Base-by-base conservation (phyloP, 2,113 vertebrate species). In the Protomyctophum bolini region DNA sequence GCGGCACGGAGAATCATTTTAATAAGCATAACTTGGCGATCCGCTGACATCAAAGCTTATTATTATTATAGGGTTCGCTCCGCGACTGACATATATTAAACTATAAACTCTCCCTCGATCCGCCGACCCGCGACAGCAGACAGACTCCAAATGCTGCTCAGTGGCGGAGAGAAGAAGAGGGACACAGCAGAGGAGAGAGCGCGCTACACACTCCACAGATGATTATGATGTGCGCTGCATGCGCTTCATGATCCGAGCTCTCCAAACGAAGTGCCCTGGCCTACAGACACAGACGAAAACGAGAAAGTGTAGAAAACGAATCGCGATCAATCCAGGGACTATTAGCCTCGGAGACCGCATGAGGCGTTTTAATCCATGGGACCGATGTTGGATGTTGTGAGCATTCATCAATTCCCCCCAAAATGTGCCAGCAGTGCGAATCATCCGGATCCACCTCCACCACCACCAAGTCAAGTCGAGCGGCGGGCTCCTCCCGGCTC, bases 391-490 rank as follows among this genome's bases (percentile, higher is more conserved):
- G 56, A 10, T 54, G 58, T 77, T 54, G 58, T 77, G 66, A 71
- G 82, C 71, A 46, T 58, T 56, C 4, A 57, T 56, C 4, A 57
- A 47, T 54, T 45, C 41, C 45, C 21, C 81, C 77, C 75, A 91
- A 87, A 66, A 94, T 94, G 92, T 92, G 91, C 88, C 88, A 83
- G 71, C 88, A 83, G 71, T 83, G 84, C 80, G 87, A 84, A 58
- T 70, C 84, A 1, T 81, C 86, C 11, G 85, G 79, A 51, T 77
- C 89, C 6, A 91, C 21, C 21, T 21, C 21, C 21, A 21, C 21
- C 21, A 21, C 21, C 21, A 21, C 21, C 21, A 21, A 21, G 21
- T 21, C 21, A 89, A 76, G 58, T 21, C 78, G 59, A 86, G 87
- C 85, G 60, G 47, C 85, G 58, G 86, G 87, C 7, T 91, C 92